These are phyloP conservation scores for Sebastes flavidus DNA, from an alignment of 2,797 vertebrate genomes.

Conservation along the genomic window DNA sequence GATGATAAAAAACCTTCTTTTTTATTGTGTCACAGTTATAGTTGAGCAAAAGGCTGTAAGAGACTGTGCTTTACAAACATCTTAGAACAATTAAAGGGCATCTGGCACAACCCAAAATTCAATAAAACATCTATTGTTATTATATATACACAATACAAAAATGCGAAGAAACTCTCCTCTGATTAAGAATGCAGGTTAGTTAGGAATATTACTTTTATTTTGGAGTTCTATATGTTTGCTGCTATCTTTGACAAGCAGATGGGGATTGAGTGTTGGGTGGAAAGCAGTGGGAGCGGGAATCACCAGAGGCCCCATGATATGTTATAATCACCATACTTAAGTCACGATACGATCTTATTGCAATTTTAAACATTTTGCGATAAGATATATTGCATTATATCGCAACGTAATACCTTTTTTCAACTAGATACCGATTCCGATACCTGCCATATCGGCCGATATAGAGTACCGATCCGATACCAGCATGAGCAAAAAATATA, in stretches of 20 bases:
- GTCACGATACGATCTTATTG: too few species aligned
- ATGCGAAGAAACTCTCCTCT: background rate
- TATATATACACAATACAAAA: background rate
- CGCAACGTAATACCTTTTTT: too few species aligned
- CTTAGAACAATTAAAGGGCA: background rate
- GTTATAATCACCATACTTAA: too few species aligned
- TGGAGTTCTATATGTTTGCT: background rate
- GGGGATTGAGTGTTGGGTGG: background rate
- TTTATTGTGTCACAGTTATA: background rate
- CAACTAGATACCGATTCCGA: too few species aligned
- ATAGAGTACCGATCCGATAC: too few species aligned
- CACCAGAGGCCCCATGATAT: too few species aligned
- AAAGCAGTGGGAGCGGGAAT: background rate
- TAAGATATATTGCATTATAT: too few species aligned
- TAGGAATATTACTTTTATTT: background rate
- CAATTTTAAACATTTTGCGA: too few species aligned
- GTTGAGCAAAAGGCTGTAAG: background rate
- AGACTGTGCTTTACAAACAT: background rate
- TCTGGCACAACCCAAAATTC: background rate
- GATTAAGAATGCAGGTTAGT: background rate
- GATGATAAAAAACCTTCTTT: slow-evolving; percentile 8
- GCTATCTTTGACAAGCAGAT: slow-evolving; percentile 21
- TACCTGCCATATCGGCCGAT: too few species aligned
- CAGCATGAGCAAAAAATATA: too few species aligned
- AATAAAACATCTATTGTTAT: background rate